Percentiles rank a stretch among this genome's conserved stretches.
Conservation (phyloP, 2,797 vertebrate genomes). For the Prionace glauca region DNA sequence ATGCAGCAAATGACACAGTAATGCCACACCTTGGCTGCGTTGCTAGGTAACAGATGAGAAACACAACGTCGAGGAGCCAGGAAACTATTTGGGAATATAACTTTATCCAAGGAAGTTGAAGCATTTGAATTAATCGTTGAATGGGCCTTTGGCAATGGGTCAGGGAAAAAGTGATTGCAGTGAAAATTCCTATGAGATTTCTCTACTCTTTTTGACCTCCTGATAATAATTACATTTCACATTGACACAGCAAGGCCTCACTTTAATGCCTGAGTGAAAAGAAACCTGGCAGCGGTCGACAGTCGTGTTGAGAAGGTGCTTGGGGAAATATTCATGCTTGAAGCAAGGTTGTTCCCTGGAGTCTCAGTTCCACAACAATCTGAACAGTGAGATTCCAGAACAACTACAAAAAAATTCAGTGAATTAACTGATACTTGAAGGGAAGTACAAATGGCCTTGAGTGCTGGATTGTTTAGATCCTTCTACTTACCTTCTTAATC, state of each 20-base stretch:
- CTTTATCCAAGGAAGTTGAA: background rate
- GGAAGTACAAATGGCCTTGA: background rate
- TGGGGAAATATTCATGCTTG: background rate
- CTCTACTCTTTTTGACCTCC: background rate
- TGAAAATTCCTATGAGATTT: background rate
- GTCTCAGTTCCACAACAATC: background rate
- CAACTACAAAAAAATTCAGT: background rate
- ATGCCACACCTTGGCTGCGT: background rate
- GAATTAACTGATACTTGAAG: background rate
- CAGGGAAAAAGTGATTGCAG: constrained; percentile 3
- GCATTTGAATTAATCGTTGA: background rate
- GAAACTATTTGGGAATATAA: background rate
- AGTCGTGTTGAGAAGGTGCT: background rate
- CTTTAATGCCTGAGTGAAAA: background rate
- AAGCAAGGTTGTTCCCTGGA: background rate
- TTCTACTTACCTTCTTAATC: background rate
- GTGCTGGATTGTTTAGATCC: background rate
- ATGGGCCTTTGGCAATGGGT: background rate
- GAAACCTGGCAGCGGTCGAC: background rate
- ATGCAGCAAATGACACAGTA: background rate
- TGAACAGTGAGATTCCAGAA: background rate
- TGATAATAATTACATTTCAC: background rate
- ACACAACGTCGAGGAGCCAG: constrained; percentile 2
- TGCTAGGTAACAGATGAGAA: background rate
- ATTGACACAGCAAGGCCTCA: background rate